Evolutionary conservation across 2,797 vertebrate genomes (phyloP).

Genomic region (Babyrousa celebensis): DNA sequence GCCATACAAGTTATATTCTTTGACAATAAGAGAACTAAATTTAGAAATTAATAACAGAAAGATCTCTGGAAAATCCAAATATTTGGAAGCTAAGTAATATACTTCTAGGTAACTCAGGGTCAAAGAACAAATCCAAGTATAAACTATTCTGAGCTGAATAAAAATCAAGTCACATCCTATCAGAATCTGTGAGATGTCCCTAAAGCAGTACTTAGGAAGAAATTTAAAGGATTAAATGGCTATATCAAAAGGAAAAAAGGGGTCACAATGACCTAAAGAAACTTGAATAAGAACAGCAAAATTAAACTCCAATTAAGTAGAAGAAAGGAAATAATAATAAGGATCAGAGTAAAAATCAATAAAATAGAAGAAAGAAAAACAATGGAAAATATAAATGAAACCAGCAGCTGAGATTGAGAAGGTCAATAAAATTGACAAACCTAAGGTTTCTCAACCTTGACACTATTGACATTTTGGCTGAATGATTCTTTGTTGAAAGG

Average conservation of each 20-base stretch:
- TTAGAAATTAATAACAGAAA: background rate
- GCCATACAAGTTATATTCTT: background rate
- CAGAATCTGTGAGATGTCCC: background rate
- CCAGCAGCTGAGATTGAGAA: background rate
- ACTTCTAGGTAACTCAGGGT: background rate
- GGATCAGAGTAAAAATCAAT: background rate
- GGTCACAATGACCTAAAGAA: constrained; percentile 13
- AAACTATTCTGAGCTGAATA: constrained; percentile 16
- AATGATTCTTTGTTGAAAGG: background rate
- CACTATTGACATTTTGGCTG: background rate
- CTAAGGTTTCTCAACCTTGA: background rate
- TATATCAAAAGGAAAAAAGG: background rate
- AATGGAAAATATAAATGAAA: background rate
- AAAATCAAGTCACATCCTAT: background rate
- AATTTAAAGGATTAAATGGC: background rate
- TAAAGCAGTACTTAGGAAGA: background rate
- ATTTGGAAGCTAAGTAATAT: background rate
- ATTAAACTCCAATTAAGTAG: background rate
- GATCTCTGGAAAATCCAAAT: background rate
- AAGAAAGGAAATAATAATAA: constrained; percentile 41
- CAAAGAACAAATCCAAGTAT: background rate
- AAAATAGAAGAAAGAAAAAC: background rate
- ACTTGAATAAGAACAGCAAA: background rate
- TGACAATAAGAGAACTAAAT: background rate
- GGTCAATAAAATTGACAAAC: constrained; percentile 19